phyloP scores from a whole-genome alignment of 2,797 vertebrate species.

The Aphelocoma californica region DNA sequence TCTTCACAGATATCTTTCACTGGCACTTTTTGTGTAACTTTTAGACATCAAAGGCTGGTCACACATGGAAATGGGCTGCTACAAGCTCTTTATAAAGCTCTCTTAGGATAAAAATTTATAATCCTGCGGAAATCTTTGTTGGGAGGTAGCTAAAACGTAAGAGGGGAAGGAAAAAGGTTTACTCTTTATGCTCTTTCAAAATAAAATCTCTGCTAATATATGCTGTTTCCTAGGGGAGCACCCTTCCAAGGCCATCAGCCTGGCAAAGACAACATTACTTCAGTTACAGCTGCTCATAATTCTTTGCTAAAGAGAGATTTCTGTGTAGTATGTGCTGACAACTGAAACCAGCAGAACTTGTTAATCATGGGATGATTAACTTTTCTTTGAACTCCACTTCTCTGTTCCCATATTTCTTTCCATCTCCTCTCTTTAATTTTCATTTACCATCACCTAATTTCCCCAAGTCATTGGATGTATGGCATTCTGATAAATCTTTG shows the following conservation, averaged over 20 bases:
- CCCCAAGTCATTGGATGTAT: neutral
- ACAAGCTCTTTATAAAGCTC: neutral
- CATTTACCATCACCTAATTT: neutral
- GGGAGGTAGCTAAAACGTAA: neutral
- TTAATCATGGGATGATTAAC: neutral
- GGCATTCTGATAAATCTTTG: neutral
- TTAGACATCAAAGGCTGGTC: neutral
- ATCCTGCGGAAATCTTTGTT: neutral
- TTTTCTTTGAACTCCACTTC: neutral
- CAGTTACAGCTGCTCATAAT: neutral
- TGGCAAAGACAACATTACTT: neutral
- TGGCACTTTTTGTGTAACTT: neutral
- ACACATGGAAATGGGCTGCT: neutral
- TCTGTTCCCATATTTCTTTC: neutral
- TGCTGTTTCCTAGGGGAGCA: neutral
- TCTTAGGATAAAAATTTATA: neutral
- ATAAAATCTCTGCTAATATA: neutral
- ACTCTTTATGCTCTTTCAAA: neutral
- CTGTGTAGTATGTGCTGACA: neutral
- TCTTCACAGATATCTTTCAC: neutral
- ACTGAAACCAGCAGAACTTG: neutral
- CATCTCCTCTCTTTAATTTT: neutral
- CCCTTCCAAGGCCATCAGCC: neutral
- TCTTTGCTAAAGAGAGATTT: neutral
- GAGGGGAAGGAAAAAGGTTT: neutral